Percentiles rank a stretch among this genome's conserved stretches.
phyloP scores from a whole-genome alignment of 2,888 invertebrate species.

The Plagodis pulveraria region DNA sequence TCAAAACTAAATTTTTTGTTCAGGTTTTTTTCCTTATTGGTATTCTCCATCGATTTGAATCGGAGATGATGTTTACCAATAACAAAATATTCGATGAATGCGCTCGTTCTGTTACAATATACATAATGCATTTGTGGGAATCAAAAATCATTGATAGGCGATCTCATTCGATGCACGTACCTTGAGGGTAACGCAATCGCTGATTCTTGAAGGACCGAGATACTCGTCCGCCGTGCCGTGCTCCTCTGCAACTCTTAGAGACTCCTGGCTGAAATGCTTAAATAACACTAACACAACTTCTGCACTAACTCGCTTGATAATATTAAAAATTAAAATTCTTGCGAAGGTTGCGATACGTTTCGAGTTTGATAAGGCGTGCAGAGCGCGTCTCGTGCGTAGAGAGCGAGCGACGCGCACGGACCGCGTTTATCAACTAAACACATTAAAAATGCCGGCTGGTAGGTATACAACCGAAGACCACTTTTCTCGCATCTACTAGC shows the following conservation, averaged over 20 bases:
- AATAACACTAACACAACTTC: slow-evolving; percentile 7
- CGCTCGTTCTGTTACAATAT: slow-evolving; percentile 53
- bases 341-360: slow-evolving; percentile 14
- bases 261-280: slow-evolving; percentile 8
- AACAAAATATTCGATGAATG: slow-evolving; percentile 47
- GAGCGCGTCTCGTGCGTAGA: slow-evolving; percentile 45
- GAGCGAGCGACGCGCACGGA: slow-evolving; percentile 70
- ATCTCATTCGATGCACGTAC: slow-evolving; percentile 57
- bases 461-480: slow-evolving; percentile 52
- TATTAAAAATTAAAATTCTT: slow-evolving; percentile 19
- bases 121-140: slow-evolving; percentile 58
- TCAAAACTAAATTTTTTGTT: background rate
- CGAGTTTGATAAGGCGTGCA: slow-evolving; percentile 46
- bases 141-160: slow-evolving; percentile 45
- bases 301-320: slow-evolving; percentile 17
- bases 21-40: background rate
- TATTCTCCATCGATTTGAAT: slow-evolving; percentile 8
- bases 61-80: slow-evolving; percentile 17
- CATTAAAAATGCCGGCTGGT: slow-evolving; percentile 71
- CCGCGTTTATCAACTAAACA: slow-evolving; percentile 78
- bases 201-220: slow-evolving; percentile 30
- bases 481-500: slow-evolving; percentile 53
- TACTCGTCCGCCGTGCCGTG: slow-evolving; percentile 21
- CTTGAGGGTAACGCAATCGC: slow-evolving; percentile 69
- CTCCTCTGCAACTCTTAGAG: slow-evolving; percentile 28